Percentiles rank a stretch among this genome's conserved stretches.
phyloP scores from a whole-genome alignment of 2,888 invertebrate genomes.

The Cheilosia pagana region DNA sequence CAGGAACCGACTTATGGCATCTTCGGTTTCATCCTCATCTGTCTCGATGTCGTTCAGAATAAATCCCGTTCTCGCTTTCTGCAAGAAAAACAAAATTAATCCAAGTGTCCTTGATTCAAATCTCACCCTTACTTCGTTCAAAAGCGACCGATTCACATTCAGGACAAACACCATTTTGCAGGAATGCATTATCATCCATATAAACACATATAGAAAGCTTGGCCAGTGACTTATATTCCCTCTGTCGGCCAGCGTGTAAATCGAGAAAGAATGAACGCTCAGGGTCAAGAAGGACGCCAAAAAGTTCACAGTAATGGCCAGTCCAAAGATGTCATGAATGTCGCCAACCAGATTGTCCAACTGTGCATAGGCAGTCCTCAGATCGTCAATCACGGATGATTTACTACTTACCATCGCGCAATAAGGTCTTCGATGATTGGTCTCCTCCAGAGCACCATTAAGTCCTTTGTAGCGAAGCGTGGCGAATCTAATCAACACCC shows the following conservation, averaged over 20 bases:
- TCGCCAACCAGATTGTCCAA: slow-evolving; percentile 41
- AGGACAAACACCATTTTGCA: slow-evolving; percentile 39
- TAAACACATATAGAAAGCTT: background rate
- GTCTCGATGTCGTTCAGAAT: slow-evolving; percentile 77
- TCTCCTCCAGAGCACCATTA: slow-evolving; percentile 58
- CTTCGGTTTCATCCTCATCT: slow-evolving; percentile 75
- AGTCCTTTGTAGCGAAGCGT: slow-evolving; percentile 55
- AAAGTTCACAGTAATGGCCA: slow-evolving; percentile 49
- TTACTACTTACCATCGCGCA: slow-evolving; percentile 15
- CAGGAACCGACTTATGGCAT: slow-evolving; percentile 78
- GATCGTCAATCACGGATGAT: slow-evolving; percentile 28
- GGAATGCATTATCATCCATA: slow-evolving; percentile 38
- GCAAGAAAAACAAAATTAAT: slow-evolving; percentile 1
- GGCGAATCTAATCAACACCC: slow-evolving; percentile 68
- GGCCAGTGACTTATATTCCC: background rate
- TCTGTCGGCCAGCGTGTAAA: slow-evolving; percentile 42
- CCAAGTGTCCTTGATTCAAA: background rate
- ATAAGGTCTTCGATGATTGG: background rate
- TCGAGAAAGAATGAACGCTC: slow-evolving; percentile 27
- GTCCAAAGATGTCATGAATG: slow-evolving; percentile 54
- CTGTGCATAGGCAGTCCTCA: slow-evolving; percentile 21
- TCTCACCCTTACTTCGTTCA: slow-evolving; percentile 30
- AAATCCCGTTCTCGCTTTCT: slow-evolving; percentile 79
- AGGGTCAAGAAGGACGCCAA: slow-evolving; percentile 37
- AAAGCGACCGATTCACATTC: slow-evolving; percentile 25